These are phyloP conservation scores for Acestrorhynchus altus DNA, from an alignment of 2,797 vertebrate species.

Conservation along the genomic window DNA sequence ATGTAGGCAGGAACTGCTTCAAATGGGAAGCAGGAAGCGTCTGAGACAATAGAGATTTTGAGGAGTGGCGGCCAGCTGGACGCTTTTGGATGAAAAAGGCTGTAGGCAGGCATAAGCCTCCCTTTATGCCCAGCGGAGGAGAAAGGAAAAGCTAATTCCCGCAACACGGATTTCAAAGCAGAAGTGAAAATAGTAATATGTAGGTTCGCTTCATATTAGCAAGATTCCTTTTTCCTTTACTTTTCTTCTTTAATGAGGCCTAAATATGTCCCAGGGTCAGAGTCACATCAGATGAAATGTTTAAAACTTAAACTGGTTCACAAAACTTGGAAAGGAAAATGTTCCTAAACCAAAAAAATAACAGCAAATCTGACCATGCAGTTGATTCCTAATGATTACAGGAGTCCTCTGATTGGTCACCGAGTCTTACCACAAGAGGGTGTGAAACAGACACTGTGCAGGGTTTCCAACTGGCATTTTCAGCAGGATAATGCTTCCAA, in stretches of 20 bases:
- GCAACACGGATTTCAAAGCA: conserved; percentile 20
- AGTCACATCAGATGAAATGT: not conserved
- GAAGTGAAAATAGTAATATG: conserved; percentile 6
- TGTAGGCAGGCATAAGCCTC: conserved; percentile 53
- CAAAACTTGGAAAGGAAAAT: too few species aligned
- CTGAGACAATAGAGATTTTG: conserved; percentile 75
- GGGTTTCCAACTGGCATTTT: too few species aligned
- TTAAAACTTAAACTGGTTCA: too few species aligned
- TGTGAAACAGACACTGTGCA: too few species aligned
- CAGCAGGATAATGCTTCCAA: too few species aligned
- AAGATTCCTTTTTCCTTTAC: not conserved
- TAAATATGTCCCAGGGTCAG: not conserved
- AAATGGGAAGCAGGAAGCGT: conserved; percentile 75
- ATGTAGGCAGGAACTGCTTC: conserved; percentile 71
- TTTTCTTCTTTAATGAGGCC: not conserved
- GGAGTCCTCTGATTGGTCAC: too few species aligned
- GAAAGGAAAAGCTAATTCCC: conserved; percentile 27
- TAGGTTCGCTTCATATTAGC: not conserved
- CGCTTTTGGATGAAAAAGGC: conserved; percentile 63
- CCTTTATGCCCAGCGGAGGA: conserved; percentile 51
- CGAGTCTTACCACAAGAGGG: too few species aligned
- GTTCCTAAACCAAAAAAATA: too few species aligned
- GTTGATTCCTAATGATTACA: too few species aligned
- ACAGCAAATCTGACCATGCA: too few species aligned
- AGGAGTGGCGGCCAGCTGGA: conserved; percentile 70